Base-by-base conservation (phyloP, 2,888 invertebrate genomes). In the Micropterix aruncella region DNA sequence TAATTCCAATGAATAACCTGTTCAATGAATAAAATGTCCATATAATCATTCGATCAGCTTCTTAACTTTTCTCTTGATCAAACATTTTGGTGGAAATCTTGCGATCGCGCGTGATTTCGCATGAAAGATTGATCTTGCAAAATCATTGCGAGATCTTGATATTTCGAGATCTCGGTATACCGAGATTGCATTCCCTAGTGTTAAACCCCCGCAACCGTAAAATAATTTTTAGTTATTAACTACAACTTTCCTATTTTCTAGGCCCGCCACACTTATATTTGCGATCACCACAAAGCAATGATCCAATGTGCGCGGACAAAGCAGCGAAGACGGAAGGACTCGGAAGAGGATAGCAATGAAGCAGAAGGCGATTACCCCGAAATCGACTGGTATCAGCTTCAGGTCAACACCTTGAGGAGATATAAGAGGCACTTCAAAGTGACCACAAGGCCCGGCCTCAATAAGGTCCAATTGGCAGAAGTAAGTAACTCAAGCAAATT, bases 381-480 rank as follows among this genome's bases (percentile, higher is more conserved):
- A 59, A 90, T 94, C 43, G 94, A 96, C 65, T 79, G 96, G 55
- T 89, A 84, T 57, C 91, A 93, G 60, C 71, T 96, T 47, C 94
- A 94, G 70, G 83, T 94, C 12, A 92, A 93, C 57, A 94, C 96
- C n/a, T 61, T 96, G 47, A 75, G 93, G 50, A 72, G 95, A 46
- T 96, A 96, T 61, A 96, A 95, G 63, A 80, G 86, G 50, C 91
- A 93, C 60, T 96, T 84, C 60, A 95, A 95, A 65, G 83, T 96
- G 46, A 77, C 87, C 37, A 89, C 93, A 9, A 73, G 90, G 55
- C 95, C 92, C 40, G 92, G 94, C 19, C 73, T 92, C 53, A 95
- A 94, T 60, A 95, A 97, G 66, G 87, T 91, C 47, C 95, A 95
- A 69, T 71, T 96, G 57, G 91, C 93, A 51, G 96, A 96, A 74